Evolutionary conservation across 2,113 vertebrate genomes (phyloP), one percentile per base, ranked within the genome.

Genomic region (Boleophthalmus pectinirostris): DNA sequence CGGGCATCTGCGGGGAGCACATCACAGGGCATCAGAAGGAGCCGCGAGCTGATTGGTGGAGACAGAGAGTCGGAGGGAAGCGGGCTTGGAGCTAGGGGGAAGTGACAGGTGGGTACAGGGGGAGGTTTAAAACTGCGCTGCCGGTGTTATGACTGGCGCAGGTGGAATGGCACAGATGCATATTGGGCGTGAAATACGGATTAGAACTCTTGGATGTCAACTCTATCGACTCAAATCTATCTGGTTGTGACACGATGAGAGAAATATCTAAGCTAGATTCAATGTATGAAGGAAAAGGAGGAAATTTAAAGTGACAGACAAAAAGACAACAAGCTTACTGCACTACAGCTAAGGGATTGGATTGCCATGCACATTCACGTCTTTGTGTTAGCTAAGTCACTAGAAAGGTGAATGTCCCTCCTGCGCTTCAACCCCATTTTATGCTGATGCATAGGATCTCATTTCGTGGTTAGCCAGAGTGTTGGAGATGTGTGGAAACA

Each of bases 1-100:
- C 81, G 78, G 56, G 88, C 87, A 84, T 91, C 89, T 87, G 83
- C 82, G 83, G 80, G 80, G 85, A 83, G 82, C 80, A 87, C 87
- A 89, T 91, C 89, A 89, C 79, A 87, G 86, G 81, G 79, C 86
- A 88, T 91, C 82, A 81, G 13, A 56, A 70, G 66, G 80, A 77
- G 82, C 85, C 87, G 74, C 79, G 69, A 74, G 76, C 73, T 78
- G 84, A 88, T 89, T 85, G 86, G 85, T 84, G 72, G 83, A 85
- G 89, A 92, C 89, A 88, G 86, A 81, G 78, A 90, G 89, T 90
- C 87, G 82, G 88, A 75, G 72, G 72, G 69, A 90, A 89, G 78
- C 68, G 83, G 10, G 78, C 85, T 85, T 18, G 2, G 60, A 82
- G 79, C 75, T 89, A 90, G 87, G 77, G 67, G 68, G 80, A 58